Percentiles rank a stretch among this genome's conserved stretches.
These are phyloP conservation scores for Trichopria drosophilae DNA, from an alignment of 2,888 invertebrate genomes.

Conservation along the genomic window DNA sequence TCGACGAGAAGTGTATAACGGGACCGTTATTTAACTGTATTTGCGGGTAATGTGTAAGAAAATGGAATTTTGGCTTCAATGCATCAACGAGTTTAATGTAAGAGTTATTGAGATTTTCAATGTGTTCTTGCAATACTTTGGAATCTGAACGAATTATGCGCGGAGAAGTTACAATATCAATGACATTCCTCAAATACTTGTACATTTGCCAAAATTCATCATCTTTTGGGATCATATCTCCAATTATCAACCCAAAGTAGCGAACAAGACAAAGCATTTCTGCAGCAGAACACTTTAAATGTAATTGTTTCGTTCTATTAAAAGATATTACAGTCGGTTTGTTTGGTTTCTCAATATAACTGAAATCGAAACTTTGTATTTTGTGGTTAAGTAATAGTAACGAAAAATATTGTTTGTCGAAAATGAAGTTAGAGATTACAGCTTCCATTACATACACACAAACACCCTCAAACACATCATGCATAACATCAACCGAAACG, in stretches of 20 bases:
- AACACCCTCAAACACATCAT: constrained; percentile 18
- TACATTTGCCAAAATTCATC: constrained; percentile 9
- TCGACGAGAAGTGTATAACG: constrained; percentile 8
- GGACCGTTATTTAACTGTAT: constrained; percentile 10
- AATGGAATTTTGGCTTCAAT: constrained; percentile 9
- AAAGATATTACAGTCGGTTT: constrained; percentile 9
- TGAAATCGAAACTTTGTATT: constrained; percentile 17
- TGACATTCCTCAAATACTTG: constrained; percentile 4
- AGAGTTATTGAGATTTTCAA: constrained; percentile 1
- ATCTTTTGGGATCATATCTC: constrained; percentile 7
- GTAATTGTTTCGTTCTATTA: background rate
- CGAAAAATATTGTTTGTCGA: constrained; percentile 12
- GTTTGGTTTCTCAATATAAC: constrained; percentile 11
- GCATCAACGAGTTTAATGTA: constrained; percentile 4
- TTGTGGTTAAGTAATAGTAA: constrained; percentile 8
- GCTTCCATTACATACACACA: constrained; percentile 11
- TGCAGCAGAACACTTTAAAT: constrained; percentile 10
- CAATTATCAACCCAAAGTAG: constrained; percentile 12
- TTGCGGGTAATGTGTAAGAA: constrained; percentile 1
- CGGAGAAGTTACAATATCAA: constrained; percentile 13
- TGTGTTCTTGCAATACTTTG: constrained; percentile 1
- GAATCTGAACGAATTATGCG: background rate
- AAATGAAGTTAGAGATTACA: constrained; percentile 5
- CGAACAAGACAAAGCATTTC: constrained; percentile 11
- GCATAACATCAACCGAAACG: constrained; percentile 6